Evolutionary conservation across 2,797 vertebrate species (phyloP), one percentile per base, ranked within the genome.

Genomic region (Peromyscus eremicus): DNA sequence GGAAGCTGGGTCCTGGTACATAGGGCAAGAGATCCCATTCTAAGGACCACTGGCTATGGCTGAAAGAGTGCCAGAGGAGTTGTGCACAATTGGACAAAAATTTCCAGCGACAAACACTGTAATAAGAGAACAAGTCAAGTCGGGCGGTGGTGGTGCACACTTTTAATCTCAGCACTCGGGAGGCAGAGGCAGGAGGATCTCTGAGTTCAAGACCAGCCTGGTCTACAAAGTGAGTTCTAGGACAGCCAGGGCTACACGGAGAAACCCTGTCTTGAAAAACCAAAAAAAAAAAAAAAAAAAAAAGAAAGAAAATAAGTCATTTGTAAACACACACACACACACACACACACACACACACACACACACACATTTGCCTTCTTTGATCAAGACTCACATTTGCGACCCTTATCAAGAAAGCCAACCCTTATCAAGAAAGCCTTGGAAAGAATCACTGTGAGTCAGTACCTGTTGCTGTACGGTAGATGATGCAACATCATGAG

Each of bases 381-480:
- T 94, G 77, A 68, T 37, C 77, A 77, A 96, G 70, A 79, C n/a
- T 43, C 57, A n/a, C 49, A 32, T 76, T 75, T 71, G 23, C 84
- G 89, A 90, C 64, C 40, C 12, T 49, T 86, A 52, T 40, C 6
- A 34, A 70, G 82, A 85, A 52, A 55, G 11, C 70, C 75, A n/a
- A 90, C 64, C 40, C 12, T 49, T 86, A 52, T 40, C 6, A 34
- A 70, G 82, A 85, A 52, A 55, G 11, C 70, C 75, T 90, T 57
- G 25, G 76, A 71, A n/a, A 77, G 68, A 49, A 5, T 62, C 49
- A 6, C 52, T 5, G 27, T 70, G 79, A 64, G 70, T 83, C 46
- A 57, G 55, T 12, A 21, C 13, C 46, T 2, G 4, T 11, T 57
- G 40, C 90, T 14, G 1, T 32, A 1, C 21, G 8, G 0, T 34